Evolutionary conservation across 2,888 invertebrate species (phyloP), one percentile per base, ranked within the genome.

Genomic region (Pachliopta kotzebuea): DNA sequence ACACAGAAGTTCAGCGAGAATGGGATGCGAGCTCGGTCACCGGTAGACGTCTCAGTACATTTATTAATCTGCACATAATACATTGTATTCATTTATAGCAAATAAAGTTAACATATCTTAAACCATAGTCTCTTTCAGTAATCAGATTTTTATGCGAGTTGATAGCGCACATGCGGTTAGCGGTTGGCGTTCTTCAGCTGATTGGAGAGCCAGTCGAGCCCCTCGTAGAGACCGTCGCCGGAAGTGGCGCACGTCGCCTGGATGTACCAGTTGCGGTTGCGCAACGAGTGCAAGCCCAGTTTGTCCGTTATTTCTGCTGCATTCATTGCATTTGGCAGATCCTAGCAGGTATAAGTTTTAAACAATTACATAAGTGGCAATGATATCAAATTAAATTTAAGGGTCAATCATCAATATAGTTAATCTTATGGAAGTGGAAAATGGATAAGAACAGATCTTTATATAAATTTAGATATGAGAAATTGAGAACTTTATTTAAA

Each of bases 271-370:
- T 98, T 97, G 90, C 99, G 97, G 93, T 99, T 98, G 91, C 99
- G 96, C 91, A 99, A 94, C 84, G 98, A 98, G 92, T 99, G 99
- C 88, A 99, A 95, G 72, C 98, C 98, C 87, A 99, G 94, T 94
- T 99, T 99, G 93, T 99, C 99, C 79, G 99, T 99, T 78, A 99
- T 98, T 94, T 99, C 99, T 70, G 99, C 99, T 73, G 99, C 99
- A 91, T 98, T 99, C 99, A 99, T 99, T 78, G 99, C 99, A 92
- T 99, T 99, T 82, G 99, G 99, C 94, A 99, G 94, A 95, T 99
- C 99, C 97, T 98, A 84, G 42, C 31, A 45, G 20, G 31, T 24
- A 24, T 21, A 54, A 58, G 37, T 37, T 11, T 52, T n/a, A 57
- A 21, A 18, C 18, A n/a, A 18, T 55, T 29, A 23, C 18, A 29